These are phyloP conservation scores for Hyposmocoma kahamanoa DNA, from an alignment of 1,140 invertebrate species.

Conservation along the genomic window DNA sequence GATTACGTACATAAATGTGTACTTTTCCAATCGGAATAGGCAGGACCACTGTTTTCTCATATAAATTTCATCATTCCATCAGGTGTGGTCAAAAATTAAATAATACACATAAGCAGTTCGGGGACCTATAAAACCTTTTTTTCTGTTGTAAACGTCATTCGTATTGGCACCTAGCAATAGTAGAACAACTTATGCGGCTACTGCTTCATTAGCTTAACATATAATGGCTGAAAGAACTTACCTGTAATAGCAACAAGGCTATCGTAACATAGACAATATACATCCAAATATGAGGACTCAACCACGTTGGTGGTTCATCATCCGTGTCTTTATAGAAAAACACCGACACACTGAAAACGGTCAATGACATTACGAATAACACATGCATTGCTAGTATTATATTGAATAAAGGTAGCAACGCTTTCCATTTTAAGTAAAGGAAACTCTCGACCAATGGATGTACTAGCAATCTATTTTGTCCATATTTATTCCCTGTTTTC, in stretches of 20 bases:
- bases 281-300: constrained; percentile 37
- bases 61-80: no score
- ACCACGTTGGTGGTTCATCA: constrained; percentile 22
- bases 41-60: no score
- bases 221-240: no score
- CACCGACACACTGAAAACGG: constrained; percentile 52
- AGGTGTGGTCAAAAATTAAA: no score
- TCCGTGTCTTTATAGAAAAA: constrained; percentile 56
- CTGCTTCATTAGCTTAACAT: no score
- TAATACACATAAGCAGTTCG: no score
- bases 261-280: constrained; percentile 48
- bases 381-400: constrained; percentile 66
- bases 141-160: no score
- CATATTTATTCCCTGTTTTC: constrained; percentile 63
- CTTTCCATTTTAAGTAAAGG: constrained; percentile 74
- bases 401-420: constrained; percentile 67
- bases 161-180: no score
- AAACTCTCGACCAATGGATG: constrained; percentile 75
- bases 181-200: no score
- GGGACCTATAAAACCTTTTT: no score
- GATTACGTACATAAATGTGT: no score
- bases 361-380: constrained; percentile 60
- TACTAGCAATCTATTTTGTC: constrained; percentile 65
- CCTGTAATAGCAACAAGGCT: constrained; percentile 49
- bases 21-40: no score